Evolutionary conservation across 2,888 invertebrate species (phyloP).

Genomic region (Adineta ricciae): DNA sequence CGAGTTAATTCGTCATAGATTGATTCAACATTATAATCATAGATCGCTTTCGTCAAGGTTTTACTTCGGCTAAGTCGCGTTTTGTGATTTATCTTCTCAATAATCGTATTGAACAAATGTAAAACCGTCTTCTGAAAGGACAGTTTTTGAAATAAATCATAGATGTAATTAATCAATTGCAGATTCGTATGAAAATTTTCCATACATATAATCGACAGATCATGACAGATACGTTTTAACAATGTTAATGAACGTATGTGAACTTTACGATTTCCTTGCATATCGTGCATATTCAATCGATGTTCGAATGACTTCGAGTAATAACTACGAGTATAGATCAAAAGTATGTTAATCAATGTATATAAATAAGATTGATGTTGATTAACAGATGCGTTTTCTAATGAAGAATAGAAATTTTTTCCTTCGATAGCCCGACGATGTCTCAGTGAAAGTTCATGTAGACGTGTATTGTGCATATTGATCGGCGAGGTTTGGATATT

Average conservation of each 20-base stretch:
- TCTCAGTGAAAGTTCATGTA: not conserved
- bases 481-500: not conserved
- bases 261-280: slow-evolving; percentile 13
- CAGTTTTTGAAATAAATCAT: not conserved
- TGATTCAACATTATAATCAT: not conserved
- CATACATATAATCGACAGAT: not conserved
- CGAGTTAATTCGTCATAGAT: not conserved
- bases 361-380: slow-evolving; percentile 14
- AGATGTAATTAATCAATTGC: not conserved
- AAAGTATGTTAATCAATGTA: not conserved
- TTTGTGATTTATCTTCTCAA: not conserved
- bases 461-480: not conserved
- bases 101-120: slow-evolving; percentile 17
- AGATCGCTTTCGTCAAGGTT: not conserved
- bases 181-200: not conserved
- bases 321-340: slow-evolving; percentile 2
- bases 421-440: not conserved
- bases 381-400: not conserved
- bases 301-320: not conserved
- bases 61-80: not conserved
- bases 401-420: not conserved
- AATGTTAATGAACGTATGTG: slow-evolving; percentile 9
- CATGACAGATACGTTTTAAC: slow-evolving; percentile 4
- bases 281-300: not conserved
- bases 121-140: not conserved